Evolutionary conservation across 2,113 vertebrate species (phyloP).

Genomic region (Phalacrocorax brasilianus): DNA sequence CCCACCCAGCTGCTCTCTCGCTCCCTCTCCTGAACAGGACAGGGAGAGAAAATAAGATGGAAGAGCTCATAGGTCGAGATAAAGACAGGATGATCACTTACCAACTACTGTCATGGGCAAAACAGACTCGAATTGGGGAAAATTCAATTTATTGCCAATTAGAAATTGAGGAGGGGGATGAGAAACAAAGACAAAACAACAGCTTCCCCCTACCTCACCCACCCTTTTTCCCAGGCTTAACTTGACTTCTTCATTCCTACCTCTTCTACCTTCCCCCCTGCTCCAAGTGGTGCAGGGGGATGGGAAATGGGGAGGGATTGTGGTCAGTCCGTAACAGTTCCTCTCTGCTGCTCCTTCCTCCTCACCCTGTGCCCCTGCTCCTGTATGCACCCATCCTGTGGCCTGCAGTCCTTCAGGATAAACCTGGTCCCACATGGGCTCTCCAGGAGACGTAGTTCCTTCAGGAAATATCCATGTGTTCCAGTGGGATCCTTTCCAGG

Average conservation of each 20-base stretch:
- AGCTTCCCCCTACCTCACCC: not conserved
- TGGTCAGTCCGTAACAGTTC: not conserved
- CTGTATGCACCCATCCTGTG: not conserved
- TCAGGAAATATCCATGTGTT: not conserved
- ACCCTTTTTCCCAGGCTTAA: not conserved
- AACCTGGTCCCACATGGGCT: not conserved
- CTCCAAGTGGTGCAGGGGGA: not conserved
- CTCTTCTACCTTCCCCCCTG: not conserved
- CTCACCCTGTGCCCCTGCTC: not conserved
- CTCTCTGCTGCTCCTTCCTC: not conserved
- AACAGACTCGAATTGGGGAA: not conserved
- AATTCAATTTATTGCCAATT: not conserved
- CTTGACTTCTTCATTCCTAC: not conserved
- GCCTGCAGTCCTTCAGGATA: not conserved
- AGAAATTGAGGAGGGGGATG: not conserved
- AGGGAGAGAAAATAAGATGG: not conserved
- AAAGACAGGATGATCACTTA: not conserved
- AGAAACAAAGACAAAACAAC: not conserved
- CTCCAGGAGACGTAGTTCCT: not conserved
- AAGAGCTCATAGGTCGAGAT: not conserved
- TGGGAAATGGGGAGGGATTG: not conserved
- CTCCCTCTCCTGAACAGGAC: not conserved
- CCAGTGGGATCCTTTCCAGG: not conserved
- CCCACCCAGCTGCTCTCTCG: not conserved
- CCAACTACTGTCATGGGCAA: not conserved